A percentile compares a stretch with the other conserved stretches of the same genome.
Evolutionary conservation across 2,797 vertebrate species (phyloP).

Genomic region (Hippoglossus hippoglossus): DNA sequence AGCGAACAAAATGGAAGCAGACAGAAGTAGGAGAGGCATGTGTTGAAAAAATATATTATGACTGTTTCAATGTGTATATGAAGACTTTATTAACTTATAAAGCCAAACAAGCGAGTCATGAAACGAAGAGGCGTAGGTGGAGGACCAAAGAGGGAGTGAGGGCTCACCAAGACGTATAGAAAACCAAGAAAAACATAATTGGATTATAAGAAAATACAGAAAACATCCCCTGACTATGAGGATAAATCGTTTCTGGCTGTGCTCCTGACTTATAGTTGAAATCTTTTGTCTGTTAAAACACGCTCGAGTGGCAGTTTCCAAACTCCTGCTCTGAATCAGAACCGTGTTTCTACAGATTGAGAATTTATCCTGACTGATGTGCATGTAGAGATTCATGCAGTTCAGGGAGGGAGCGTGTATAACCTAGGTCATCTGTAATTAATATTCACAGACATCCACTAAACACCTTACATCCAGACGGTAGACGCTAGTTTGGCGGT

Average conservation of each 20-base stretch:
- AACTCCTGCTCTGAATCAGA: constrained; percentile 35
- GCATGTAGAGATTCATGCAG: not conserved
- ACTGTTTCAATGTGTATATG: constrained; percentile 36
- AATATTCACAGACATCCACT: not conserved
- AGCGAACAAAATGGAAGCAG: constrained; percentile 18
- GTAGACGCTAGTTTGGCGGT: not conserved
- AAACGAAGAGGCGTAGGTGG: constrained; percentile 16
- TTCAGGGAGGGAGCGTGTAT: not conserved
- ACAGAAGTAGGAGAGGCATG: constrained; percentile 30
- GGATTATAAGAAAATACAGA: constrained; percentile 13
- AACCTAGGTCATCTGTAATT: too few species aligned
- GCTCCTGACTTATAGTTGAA: constrained; percentile 3
- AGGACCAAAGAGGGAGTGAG: constrained; percentile 17
- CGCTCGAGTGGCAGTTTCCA: constrained; percentile 21
- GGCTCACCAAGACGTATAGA: constrained; percentile 34
- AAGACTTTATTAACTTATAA: constrained; percentile 41
- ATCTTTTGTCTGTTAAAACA: not conserved
- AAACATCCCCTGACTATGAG: constrained; percentile 5
- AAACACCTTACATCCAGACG: not conserved
- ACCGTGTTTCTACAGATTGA: not conserved
- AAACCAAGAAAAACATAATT: constrained; percentile 17
- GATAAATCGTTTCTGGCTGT: not conserved
- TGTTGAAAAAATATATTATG: constrained; percentile 39
- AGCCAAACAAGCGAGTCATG: constrained; percentile 29
- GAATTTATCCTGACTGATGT: not conserved